These are phyloP conservation scores for Pterostichus madidus DNA, from an alignment of 2,888 invertebrate species.

Conservation along the genomic window DNA sequence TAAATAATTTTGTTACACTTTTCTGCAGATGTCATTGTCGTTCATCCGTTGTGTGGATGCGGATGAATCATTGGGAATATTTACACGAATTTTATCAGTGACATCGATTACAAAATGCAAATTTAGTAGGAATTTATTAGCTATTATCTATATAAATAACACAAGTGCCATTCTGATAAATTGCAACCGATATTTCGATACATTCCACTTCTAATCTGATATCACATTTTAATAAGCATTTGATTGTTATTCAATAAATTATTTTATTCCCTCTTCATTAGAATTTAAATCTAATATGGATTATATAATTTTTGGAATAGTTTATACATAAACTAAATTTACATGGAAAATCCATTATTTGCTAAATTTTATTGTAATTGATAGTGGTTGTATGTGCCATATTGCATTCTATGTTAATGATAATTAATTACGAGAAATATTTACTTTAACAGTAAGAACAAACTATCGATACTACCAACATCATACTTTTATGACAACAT, in stretches of 20 bases:
- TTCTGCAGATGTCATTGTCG: conserved; percentile 24
- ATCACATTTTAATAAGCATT: not conserved
- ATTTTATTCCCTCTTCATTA: not conserved
- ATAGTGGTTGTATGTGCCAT: conserved; percentile 17
- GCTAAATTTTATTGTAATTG: conserved; percentile 31
- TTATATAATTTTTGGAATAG: not conserved
- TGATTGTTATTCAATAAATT: not conserved
- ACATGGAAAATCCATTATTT: conserved; percentile 42
- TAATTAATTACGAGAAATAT: not conserved
- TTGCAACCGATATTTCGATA: conserved; percentile 1
- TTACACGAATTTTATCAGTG: not conserved
- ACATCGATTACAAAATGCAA: conserved; percentile 5
- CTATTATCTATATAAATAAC: not conserved
- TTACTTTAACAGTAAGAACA: too few species aligned
- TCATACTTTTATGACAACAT: not conserved
- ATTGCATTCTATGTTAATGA: conserved; percentile 29
- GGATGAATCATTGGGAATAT: not conserved
- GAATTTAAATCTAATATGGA: too few species aligned
- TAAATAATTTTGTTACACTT: conserved; percentile 12
- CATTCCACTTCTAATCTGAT: conserved; percentile 8
- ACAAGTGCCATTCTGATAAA: not conserved
- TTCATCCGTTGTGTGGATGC: not conserved
- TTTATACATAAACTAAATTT: conserved; percentile 19
- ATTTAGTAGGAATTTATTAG: conserved; percentile 6
- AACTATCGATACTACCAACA: too few species aligned